A percentile compares a stretch with the other conserved stretches of the same genome.
These are phyloP conservation scores for Caenorhabditis inopinata DNA, from an alignment of 1,140 invertebrate species.

Conservation along the genomic window DNA sequence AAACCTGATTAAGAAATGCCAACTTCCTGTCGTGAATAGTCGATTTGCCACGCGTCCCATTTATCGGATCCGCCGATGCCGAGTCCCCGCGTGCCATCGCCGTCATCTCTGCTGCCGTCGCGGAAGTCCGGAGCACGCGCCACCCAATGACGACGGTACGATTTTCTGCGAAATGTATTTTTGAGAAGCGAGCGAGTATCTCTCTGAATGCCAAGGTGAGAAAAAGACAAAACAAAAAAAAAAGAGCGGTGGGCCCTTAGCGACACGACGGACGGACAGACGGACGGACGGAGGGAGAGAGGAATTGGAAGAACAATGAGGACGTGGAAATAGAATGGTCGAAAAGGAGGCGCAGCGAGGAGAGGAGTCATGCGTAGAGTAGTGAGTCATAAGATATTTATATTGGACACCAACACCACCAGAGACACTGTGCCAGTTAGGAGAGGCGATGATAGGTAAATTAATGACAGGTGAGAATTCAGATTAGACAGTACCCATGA, in stretches of 20 bases:
- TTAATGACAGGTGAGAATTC: no score
- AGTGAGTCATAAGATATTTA: constrained; percentile 23
- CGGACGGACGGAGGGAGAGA: neutral
- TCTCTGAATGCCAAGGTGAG: neutral
- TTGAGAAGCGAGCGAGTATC: neutral
- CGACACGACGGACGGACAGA: neutral
- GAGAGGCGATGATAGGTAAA: no score
- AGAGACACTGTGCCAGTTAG: neutral
- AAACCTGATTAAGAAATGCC: constrained; percentile 19
- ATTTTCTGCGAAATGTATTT: neutral
- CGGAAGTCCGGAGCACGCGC: neutral
- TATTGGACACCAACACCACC: neutral
- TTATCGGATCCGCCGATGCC: neutral
- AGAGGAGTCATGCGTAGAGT: constrained; percentile 9
- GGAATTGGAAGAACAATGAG: neutral
- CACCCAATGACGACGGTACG: neutral
- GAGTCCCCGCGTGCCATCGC: constrained; percentile 7
- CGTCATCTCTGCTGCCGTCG: neutral
- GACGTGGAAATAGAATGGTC: neutral
- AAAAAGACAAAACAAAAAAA: neutral
- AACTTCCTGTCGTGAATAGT: neutral
- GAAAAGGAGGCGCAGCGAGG: neutral
- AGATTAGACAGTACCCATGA: no score
- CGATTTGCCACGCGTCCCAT: neutral
- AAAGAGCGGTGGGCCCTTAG: neutral